These are phyloP conservation scores for Formica exsecta DNA, from an alignment of 1,140 invertebrate species.

Conservation along the genomic window DNA sequence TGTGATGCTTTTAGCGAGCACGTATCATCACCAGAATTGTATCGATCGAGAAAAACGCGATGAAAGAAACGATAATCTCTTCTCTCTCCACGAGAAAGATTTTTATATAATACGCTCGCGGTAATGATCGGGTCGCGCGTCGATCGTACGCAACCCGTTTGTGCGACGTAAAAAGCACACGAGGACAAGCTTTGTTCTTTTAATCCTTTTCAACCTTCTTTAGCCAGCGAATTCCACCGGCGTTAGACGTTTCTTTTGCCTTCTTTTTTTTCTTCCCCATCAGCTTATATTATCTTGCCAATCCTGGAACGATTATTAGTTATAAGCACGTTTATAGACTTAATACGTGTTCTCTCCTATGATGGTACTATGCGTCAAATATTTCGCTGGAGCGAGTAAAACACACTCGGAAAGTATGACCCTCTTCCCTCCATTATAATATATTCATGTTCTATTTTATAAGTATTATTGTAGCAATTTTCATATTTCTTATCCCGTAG, in stretches of 20 bases:
- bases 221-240: constrained; percentile 37
- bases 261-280: constrained; percentile 14
- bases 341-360: constrained; percentile 31
- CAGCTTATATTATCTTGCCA: constrained; percentile 53
- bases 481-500: background rate
- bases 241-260: constrained; percentile 25
- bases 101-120: constrained; percentile 50
- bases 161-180: constrained; percentile 58
- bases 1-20: background rate
- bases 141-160: constrained; percentile 51
- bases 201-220: constrained; percentile 41
- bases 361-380: constrained; percentile 28
- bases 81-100: constrained; percentile 15
- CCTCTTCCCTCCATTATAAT: background rate
- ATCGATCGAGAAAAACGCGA: constrained; percentile 11
- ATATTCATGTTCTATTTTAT: background rate
- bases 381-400: background rate
- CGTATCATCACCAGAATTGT: no score
- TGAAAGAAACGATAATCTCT: constrained; percentile 25
- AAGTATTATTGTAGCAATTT: background rate
- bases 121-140: constrained; percentile 57
- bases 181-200: constrained; percentile 55
- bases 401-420: background rate
- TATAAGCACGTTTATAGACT: constrained; percentile 40
- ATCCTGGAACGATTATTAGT: constrained; percentile 59